Evolutionary conservation across 2,113 vertebrate species (phyloP), one percentile per base, ranked within the genome.

Genomic region (Onychorhynchus coronatus): DNA sequence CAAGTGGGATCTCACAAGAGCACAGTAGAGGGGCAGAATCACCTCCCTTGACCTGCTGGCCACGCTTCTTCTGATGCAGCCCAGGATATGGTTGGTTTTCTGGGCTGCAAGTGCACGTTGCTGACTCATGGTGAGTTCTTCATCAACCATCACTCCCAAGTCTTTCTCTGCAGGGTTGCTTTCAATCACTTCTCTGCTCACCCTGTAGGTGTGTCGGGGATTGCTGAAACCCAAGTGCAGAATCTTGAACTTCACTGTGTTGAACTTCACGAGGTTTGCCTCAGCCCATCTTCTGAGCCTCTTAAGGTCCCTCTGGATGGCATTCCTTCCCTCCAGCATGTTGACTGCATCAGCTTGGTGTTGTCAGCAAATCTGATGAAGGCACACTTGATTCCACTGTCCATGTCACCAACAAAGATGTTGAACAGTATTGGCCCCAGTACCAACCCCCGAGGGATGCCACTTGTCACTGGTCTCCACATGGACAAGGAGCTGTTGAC

Each of bases 151-250:
- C 33, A 47, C 10, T 31, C 47, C 27, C 39, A 78, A 55, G 61
- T 62, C n/a, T 30, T 41, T 55, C n/a, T 55, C 23, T 49, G 24
- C 8, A 24, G 30, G 33, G 16, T 16, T 88, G 49, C 30, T 72
- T 25, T 72, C 41, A 25, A 24, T 6, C 41, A 47, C 19, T n/a
- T 62, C 56, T 68, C 62, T 25, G 28, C 19, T 30, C 47, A 55
- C 0, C 30, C 21, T 65, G 30, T 8, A 14, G 17, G 5, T 79
- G 7, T 31, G 11, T 41, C 21, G 56, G 0, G 1, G n/a, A 47
- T 24, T 42, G 41, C n/a, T 21, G 41, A 50, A 41, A 27, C 55
- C 47, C 41, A 55, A 12, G 15, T 21, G 10, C 17, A 47, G 28
- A 9, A 47, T 25, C 4, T 14, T 47, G 47, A n/a, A 47, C 30